These are phyloP conservation scores for Pentalonia nigronervosa DNA, from an alignment of 1,140 invertebrate species.

Conservation along the genomic window DNA sequence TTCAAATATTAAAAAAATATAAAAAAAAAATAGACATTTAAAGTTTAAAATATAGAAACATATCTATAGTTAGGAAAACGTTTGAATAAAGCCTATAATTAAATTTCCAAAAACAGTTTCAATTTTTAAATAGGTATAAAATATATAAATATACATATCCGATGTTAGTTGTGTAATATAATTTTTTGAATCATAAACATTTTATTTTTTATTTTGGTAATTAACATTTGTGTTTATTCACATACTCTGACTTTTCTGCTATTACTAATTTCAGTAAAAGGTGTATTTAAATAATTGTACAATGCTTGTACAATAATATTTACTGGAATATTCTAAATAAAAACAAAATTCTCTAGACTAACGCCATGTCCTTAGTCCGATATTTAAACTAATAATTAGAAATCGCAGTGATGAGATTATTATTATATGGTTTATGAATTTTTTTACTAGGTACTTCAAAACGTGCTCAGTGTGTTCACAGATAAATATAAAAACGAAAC, in stretches of 20 bases:
- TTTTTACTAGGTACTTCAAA: neutral
- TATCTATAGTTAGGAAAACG: neutral
- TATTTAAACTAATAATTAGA: no score
- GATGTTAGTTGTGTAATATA: neutral
- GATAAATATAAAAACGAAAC: neutral
- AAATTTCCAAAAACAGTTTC: neutral
- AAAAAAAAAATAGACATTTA: neutral
- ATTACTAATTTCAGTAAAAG: neutral
- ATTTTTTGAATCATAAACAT: neutral
- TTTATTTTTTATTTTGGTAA: no score
- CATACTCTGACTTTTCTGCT: neutral
- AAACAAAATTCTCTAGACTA: neutral
- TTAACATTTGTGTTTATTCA: neutral
- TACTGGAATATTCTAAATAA: neutral
- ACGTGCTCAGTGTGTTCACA: no score
- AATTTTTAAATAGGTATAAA: neutral
- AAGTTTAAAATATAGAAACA: neutral
- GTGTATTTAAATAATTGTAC: neutral
- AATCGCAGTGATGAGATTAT: no score
- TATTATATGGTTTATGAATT: no score
- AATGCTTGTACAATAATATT: neutral
- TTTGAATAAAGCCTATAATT: neutral
- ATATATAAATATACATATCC: no score
- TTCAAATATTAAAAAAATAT: neutral
- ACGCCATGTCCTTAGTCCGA: no score